These are phyloP conservation scores for Rhamnusium bicolor DNA, from an alignment of 2,888 invertebrate genomes.

Conservation along the genomic window DNA sequence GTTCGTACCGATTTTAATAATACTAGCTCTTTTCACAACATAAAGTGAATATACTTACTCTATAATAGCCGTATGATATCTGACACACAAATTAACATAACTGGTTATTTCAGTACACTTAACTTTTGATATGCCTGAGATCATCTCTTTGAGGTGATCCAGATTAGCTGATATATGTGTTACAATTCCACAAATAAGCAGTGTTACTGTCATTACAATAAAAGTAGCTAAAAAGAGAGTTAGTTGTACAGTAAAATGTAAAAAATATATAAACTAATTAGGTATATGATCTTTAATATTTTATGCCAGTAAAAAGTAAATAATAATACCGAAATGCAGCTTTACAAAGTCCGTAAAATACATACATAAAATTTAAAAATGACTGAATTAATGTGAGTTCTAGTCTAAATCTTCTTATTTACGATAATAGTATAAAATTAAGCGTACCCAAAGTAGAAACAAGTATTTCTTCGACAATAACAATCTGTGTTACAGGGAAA, in stretches of 20 bases:
- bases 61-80: conserved; percentile 54
- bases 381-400: too few species aligned
- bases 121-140: conserved; percentile 37
- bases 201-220: conserved; percentile 55
- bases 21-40: too few species aligned
- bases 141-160: conserved; percentile 45
- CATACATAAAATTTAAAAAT: too few species aligned
- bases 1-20: too few species aligned
- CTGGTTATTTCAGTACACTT: conserved; percentile 23
- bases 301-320: too few species aligned
- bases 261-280: too few species aligned
- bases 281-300: too few species aligned
- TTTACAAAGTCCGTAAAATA: too few species aligned
- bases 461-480: conserved; percentile 28
- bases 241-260: too few species aligned
- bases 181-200: conserved; percentile 57
- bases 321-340: too few species aligned
- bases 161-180: conserved; percentile 55
- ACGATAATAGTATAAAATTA: too few species aligned
- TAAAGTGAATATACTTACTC: conserved; percentile 51
- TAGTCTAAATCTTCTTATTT: too few species aligned
- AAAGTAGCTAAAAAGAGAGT: conserved; percentile 47
- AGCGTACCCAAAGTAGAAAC: not conserved
- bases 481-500: conserved; percentile 51
- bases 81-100: conserved; percentile 49